Base-by-base conservation (phyloP, 2,113 vertebrate species). In the Cinclus mexicanus region DNA sequence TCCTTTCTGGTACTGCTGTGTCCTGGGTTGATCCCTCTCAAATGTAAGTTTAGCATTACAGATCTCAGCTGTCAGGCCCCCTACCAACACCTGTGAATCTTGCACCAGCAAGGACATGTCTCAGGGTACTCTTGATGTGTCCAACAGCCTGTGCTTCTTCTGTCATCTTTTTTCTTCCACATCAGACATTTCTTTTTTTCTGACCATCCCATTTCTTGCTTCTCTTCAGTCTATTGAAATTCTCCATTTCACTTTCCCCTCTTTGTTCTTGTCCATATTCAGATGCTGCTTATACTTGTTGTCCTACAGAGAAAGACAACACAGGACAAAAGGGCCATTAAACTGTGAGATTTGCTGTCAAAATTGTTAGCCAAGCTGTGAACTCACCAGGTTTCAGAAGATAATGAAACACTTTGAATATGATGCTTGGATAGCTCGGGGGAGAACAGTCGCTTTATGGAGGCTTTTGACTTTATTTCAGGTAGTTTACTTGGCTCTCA, bases 371-470 rank as follows among this genome's bases (percentile, higher is more conserved):
- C 24, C 59, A 63, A 26, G 23, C 25, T 83, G 20, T 57, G 70
- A 83, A 53, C 23, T 61, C 63, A 69, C 19, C 20, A 52, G 33
- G 18, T 55, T 84, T 91, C 56, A 79, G 70, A 69, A 92, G 69
- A 65, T 61, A 90, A 80, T 55, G 29, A 37, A 83, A 24, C 23
- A 47, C 35, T 74, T 90, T 22, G 46, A 55, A 65, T 60, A 67
- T 2, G 33, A 15, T 88, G 18, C 35, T 93, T 89, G 29, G 26
- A 18, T 52, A 56, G 29, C 64, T 50, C 3, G 0, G 6, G 14
- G 14, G 3, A 55, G 25, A 76, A 17, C 42, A 63, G 21, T n/a
- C 0, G 0, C 37, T 20, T 52, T 75, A 47, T 60, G 16, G 56
- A 55, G 10, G 10, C 7, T 60, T 91, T 88, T 65, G 64, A 80